A percentile compares a stretch with the other conserved stretches of the same genome.
Conservation (phyloP, 2,888 invertebrate genomes). For the Ectemnius cavifrons region DNA sequence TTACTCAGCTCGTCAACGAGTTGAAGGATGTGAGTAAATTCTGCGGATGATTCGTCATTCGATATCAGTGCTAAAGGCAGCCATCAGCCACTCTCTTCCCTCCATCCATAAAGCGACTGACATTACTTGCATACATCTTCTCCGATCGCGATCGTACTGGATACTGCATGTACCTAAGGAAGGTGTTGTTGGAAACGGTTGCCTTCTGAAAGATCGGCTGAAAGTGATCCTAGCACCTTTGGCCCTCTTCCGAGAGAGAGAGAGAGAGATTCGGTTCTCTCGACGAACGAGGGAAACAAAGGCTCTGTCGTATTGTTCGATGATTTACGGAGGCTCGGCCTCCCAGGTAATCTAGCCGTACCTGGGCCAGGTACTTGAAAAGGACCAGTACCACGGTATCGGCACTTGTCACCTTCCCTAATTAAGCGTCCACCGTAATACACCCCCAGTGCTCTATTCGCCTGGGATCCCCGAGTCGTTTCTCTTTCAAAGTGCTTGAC, state of each 20-base stretch:
- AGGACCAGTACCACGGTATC: conserved; percentile 33
- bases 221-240: too few species aligned
- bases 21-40: conserved; percentile 37
- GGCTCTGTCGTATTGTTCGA: conserved; percentile 45
- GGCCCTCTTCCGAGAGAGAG: too few species aligned
- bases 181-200: too few species aligned
- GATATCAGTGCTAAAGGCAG: conserved; percentile 5
- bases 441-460: conserved; percentile 30
- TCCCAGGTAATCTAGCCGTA: conserved; percentile 45
- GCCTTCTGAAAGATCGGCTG: too few species aligned
- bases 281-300: conserved; percentile 19
- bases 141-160: too few species aligned
- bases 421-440: conserved; percentile 69
- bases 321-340: conserved; percentile 61
- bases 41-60: conserved; percentile 39
- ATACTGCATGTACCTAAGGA: too few species aligned
- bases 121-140: too few species aligned
- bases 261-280: too few species aligned
- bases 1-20: conserved; percentile 34
- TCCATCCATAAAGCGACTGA: too few species aligned
- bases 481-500: conserved; percentile 22
- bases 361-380: conserved; percentile 36
- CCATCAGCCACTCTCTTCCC: conserved; percentile 22
- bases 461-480: conserved; percentile 22
- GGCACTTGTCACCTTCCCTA: conserved; percentile 67